These are phyloP conservation scores for Montipora cactus DNA, from an alignment of 64 coral and sea anemone species.

Conservation along the genomic window DNA sequence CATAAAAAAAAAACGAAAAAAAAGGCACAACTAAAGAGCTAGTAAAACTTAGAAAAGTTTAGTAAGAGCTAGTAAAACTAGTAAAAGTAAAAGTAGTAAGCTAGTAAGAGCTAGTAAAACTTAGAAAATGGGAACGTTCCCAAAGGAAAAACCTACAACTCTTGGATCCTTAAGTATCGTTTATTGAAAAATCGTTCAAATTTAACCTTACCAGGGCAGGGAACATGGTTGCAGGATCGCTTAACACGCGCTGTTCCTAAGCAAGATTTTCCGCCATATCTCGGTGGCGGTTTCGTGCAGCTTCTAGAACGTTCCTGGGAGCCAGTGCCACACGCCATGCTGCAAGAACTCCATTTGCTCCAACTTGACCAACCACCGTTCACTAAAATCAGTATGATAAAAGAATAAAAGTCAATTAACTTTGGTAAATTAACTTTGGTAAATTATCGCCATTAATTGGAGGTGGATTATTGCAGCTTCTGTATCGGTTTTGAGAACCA, in stretches of 20 bases:
- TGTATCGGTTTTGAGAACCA: not conserved
- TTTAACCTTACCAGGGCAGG: conserved; percentile 11
- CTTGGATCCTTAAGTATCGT: too few species aligned
- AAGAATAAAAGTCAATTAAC: too few species aligned
- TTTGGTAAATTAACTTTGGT: too few species aligned
- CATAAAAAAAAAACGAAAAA: too few species aligned
- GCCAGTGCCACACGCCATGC: not conserved
- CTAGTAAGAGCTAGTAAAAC: too few species aligned
- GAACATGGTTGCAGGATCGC: not conserved
- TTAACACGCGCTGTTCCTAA: not conserved
- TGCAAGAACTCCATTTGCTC: conserved; percentile 5
- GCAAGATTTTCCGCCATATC: conserved; percentile 15
- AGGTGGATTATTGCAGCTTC: conserved; percentile 4
- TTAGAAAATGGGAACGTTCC: too few species aligned
- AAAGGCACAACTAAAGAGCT: too few species aligned
- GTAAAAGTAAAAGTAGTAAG: too few species aligned
- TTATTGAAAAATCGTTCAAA: too few species aligned
- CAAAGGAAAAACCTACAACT: too few species aligned
- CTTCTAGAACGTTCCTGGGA: conserved; percentile 29
- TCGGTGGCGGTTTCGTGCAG: conserved; percentile 9
- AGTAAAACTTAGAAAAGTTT: too few species aligned
- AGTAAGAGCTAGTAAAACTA: too few species aligned
- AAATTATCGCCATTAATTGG: not conserved
- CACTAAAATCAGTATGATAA: not conserved
- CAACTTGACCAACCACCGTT: conserved; percentile 30